phyloP scores from a whole-genome alignment of 2,113 vertebrate genomes.

The Mormyrus iriodes region DNA sequence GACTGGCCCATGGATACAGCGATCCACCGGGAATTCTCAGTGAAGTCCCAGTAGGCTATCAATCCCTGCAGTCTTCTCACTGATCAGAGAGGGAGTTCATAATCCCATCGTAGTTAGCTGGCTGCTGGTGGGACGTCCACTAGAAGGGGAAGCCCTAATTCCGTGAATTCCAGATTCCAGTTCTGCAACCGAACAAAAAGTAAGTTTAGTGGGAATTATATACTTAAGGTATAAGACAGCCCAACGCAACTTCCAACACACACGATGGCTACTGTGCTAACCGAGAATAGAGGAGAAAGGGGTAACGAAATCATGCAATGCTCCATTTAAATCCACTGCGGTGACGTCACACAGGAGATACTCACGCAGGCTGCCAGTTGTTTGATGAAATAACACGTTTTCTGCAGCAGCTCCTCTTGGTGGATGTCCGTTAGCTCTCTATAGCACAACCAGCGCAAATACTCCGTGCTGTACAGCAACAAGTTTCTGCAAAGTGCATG shows the following conservation, averaged over 20 bases:
- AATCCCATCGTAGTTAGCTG: not conserved
- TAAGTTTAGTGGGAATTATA: not conserved
- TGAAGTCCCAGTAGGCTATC: too few species aligned
- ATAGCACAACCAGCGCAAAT: not conserved
- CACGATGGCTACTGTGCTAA: not conserved
- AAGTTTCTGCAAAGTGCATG: not conserved
- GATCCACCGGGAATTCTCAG: not conserved
- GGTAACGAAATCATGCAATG: not conserved
- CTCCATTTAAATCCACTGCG: too few species aligned
- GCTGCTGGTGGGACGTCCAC: not conserved
- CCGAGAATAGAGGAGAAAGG: not conserved
- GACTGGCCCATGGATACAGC: not conserved
- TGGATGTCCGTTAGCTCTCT: not conserved
- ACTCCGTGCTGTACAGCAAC: not conserved
- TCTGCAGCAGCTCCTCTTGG: not conserved
- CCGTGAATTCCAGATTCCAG: constrained; percentile 1
- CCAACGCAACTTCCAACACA: not conserved
- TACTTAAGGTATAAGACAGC: not conserved
- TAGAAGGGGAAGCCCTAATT: not conserved
- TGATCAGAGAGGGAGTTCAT: not conserved
- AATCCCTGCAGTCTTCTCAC: not conserved
- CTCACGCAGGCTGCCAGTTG: not conserved
- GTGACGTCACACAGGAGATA: not conserved
- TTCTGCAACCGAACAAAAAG: not conserved
- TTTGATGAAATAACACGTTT: not conserved